These are phyloP conservation scores for Ceyx margarethae DNA, from an alignment of 2,113 vertebrate genomes.

Conservation along the genomic window DNA sequence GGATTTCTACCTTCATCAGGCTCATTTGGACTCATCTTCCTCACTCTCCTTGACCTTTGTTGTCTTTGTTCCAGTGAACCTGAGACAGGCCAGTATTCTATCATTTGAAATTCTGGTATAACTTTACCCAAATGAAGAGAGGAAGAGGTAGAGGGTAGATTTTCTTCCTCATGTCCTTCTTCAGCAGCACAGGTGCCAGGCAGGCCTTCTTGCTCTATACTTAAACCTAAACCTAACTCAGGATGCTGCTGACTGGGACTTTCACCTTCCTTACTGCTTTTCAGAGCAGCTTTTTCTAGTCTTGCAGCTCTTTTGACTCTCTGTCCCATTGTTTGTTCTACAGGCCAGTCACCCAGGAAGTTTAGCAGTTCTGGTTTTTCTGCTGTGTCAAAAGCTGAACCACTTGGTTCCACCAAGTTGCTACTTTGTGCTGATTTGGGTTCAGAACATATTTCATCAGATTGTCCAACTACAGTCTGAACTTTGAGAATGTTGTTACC, in stretches of 20 bases:
- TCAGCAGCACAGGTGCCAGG: background rate
- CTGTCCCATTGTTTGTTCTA: conserved; percentile 81
- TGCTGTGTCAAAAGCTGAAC: conserved; percentile 14
- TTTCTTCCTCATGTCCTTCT: background rate
- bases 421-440: conserved; percentile 1
- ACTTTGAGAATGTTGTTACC: background rate
- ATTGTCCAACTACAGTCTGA: conserved; percentile 19
- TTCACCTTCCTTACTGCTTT: conserved; percentile 31
- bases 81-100: conserved; percentile 74
- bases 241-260: background rate
- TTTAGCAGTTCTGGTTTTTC: conserved; percentile 63
- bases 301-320: conserved; percentile 75
- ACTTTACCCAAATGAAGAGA: conserved; percentile 13
- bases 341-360: conserved; percentile 92
- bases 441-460: background rate
- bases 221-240: background rate
- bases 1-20: conserved; percentile 19
- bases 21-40: conserved; percentile 12
- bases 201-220: background rate
- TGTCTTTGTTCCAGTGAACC: conserved; percentile 63
- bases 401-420: conserved; percentile 27
- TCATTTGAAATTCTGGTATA: conserved; percentile 63
- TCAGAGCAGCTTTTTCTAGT: conserved; percentile 64
- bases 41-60: conserved; percentile 50
- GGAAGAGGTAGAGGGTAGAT: background rate